phyloP scores from a whole-genome alignment of 2,888 invertebrate species.

The Sisyra nigra region DNA sequence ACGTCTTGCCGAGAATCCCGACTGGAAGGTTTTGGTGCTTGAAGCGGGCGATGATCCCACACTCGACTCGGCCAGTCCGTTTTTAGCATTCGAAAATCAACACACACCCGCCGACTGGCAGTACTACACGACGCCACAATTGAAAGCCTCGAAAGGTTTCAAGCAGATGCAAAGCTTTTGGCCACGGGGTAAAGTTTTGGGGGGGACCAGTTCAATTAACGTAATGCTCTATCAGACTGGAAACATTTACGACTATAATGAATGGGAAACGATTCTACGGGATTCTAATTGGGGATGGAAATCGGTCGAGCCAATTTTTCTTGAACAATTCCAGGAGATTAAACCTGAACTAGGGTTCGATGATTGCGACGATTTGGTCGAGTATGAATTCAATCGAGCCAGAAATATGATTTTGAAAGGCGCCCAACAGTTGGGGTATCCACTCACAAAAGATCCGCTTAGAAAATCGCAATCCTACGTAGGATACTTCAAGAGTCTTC shows the following conservation, averaged over 20 bases:
- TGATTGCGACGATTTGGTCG: not conserved
- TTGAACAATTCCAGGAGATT: constrained; percentile 73
- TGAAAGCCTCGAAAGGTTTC: constrained; percentile 62
- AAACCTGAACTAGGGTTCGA: constrained; percentile 54
- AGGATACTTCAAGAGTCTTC: constrained; percentile 32
- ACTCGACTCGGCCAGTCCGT: constrained; percentile 56
- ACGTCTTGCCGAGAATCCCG: constrained; percentile 49
- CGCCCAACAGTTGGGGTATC: too few species aligned
- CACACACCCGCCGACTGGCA: constrained; percentile 61
- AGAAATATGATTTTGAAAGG: too few species aligned
- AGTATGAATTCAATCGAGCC: too few species aligned
- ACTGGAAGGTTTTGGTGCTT: constrained; percentile 50
- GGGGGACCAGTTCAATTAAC: constrained; percentile 76
- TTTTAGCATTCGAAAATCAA: constrained; percentile 56
- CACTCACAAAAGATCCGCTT: too few species aligned
- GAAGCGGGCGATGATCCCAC: constrained; percentile 58
- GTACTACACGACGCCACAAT: constrained; percentile 63
- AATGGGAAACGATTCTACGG: constrained; percentile 51
- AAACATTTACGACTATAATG: constrained; percentile 70
- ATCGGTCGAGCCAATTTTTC: constrained; percentile 64
- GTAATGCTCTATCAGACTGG: constrained; percentile 87
- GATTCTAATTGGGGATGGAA: constrained; percentile 58
- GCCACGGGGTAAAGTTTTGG: constrained; percentile 72
- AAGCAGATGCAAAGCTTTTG: constrained; percentile 58
- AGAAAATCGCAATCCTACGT: too few species aligned